Conservation (phyloP, 2,797 vertebrate genomes). For the Arnoldichthys spilopterus region DNA sequence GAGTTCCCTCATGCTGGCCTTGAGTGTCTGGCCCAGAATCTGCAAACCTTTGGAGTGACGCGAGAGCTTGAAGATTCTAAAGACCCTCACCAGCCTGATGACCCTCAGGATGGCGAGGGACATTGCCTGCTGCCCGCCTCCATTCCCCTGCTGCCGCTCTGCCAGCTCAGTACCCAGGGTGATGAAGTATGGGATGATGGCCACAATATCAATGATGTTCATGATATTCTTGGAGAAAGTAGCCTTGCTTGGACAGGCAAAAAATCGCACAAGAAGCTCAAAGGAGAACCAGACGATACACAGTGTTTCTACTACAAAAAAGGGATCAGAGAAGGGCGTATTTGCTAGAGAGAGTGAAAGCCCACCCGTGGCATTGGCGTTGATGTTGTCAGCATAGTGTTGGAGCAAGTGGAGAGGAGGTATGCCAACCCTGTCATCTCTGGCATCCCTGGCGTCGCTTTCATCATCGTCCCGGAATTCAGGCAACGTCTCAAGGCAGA, state of each 20-base stretch:
- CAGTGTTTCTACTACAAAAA: constrained; percentile 97
- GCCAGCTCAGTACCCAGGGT: constrained; percentile 96
- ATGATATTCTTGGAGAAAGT: constrained; percentile 98
- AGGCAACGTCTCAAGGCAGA: constrained; percentile 95
- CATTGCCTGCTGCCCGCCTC: constrained; percentile 97
- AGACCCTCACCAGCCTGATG: constrained; percentile 94
- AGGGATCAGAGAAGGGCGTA: constrained; percentile 92
- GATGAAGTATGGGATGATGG: constrained; percentile 98
- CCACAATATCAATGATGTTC: constrained; percentile 99
- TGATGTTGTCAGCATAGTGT: constrained; percentile 20
- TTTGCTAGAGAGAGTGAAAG: not conserved
- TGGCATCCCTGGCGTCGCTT: not conserved
- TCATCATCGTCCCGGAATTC: constrained; percentile 92
- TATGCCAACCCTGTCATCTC: not conserved
- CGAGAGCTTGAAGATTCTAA: constrained; percentile 97
- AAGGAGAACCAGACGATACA: constrained; percentile 99
- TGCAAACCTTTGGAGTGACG: constrained; percentile 97
- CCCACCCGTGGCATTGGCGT: not conserved
- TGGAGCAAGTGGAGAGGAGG: constrained; percentile 58
- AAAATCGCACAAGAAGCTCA: constrained; percentile 94
- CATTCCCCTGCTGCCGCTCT: constrained; percentile 81
- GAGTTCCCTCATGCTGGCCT: constrained; percentile 95
- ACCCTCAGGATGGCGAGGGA: constrained; percentile 95
- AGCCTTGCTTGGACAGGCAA: constrained; percentile 96
- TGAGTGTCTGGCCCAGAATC: constrained; percentile 96